Evolutionary conservation across 2,113 vertebrate genomes (phyloP).

Genomic region (Platanista minor): DNA sequence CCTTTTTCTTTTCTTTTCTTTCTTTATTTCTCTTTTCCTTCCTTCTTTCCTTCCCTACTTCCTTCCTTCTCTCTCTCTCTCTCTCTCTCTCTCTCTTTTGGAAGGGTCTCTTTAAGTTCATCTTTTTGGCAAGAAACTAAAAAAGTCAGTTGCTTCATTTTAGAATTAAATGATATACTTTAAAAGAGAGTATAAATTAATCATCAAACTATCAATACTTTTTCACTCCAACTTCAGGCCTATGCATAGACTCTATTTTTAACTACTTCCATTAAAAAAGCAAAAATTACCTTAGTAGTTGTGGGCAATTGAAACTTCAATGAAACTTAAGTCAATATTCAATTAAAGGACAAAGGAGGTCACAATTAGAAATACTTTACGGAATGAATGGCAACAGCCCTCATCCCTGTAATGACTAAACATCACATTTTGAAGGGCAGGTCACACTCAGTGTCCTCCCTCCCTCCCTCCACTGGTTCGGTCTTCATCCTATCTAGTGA

Average conservation of each 20-base stretch:
- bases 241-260: not conserved
- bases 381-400: not conserved
- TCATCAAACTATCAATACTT: not conserved
- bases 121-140: not conserved
- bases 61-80: too few relatives aligned
- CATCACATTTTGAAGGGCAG: not conserved
- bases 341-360: not conserved
- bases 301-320: not conserved
- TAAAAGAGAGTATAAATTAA: not conserved
- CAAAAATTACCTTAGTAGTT: not conserved
- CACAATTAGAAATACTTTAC: not conserved
- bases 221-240: not conserved
- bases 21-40: not conserved
- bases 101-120: not conserved
- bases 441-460: rapidly evolving
- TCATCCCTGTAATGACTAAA: not conserved
- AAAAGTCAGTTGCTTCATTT: not conserved
- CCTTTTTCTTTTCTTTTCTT: not conserved
- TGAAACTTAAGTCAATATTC: not conserved
- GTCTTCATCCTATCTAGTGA: not conserved
- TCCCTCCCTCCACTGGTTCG: not conserved
- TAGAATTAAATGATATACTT: slow-evolving; percentile 28
- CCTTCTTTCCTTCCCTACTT: not conserved
- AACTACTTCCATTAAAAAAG: slow-evolving; percentile 18
- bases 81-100: too few relatives aligned